Evolutionary conservation across 2,888 invertebrate species (phyloP).

Genomic region (Trissonchulus latispiculum): DNA sequence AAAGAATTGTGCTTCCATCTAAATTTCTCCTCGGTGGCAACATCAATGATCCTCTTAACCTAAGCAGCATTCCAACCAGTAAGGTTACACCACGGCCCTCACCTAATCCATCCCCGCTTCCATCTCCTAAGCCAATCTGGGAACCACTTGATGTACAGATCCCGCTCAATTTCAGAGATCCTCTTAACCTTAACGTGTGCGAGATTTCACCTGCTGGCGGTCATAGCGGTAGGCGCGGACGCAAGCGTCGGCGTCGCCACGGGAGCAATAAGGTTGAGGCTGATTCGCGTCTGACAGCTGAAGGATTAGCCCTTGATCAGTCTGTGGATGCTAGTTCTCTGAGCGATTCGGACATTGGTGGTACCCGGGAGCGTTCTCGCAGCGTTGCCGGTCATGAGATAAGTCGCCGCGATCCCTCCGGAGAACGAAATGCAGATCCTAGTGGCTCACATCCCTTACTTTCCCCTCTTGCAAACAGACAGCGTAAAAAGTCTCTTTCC

Average conservation of each 20-base stretch:
- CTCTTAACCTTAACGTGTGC: conserved; percentile 60
- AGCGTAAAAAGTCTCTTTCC: too few species aligned
- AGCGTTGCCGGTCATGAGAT: too few species aligned
- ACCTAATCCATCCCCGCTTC: conserved; percentile 79
- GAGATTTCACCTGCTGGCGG: not conserved
- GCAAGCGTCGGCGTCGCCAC: conserved; percentile 11
- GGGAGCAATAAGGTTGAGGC: too few species aligned
- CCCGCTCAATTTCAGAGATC: conserved; percentile 82
- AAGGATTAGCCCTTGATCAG: too few species aligned
- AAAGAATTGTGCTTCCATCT: conserved; percentile 57
- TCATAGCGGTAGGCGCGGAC: not conserved
- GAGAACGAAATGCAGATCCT: too few species aligned
- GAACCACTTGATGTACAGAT: conserved; percentile 68
- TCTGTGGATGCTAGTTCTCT: too few species aligned
- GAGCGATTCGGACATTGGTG: too few species aligned
- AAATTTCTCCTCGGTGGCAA: conserved; percentile 88
- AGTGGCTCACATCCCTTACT: too few species aligned
- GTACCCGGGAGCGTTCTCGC: too few species aligned
- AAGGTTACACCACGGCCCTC: conserved; percentile 55
- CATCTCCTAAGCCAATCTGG: conserved; percentile 60
- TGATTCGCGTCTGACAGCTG: too few species aligned
- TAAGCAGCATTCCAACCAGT: conserved; percentile 64
- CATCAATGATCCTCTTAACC: conserved; percentile 83
- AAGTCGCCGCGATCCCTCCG: too few species aligned
- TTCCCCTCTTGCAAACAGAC: too few species aligned